These are phyloP conservation scores for Pomacea canaliculata DNA, from an alignment of 2,888 invertebrate genomes.

Conservation along the genomic window DNA sequence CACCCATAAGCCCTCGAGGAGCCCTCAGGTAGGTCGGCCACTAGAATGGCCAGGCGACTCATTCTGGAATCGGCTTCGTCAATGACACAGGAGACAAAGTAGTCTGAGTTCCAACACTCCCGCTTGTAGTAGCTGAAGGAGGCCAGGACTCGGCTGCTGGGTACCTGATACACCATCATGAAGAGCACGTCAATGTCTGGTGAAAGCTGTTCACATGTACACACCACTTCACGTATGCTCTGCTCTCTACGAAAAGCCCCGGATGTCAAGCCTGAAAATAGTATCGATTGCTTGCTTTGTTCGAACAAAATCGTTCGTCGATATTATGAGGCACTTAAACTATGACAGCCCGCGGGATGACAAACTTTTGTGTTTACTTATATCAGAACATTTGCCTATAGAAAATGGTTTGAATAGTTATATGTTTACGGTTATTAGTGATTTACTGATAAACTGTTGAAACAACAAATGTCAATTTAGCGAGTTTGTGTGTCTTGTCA, in stretches of 20 bases:
- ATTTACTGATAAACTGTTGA: too few species aligned
- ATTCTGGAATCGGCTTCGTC: not conserved
- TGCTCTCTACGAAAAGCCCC: not conserved
- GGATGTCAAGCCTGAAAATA: constrained; percentile 8
- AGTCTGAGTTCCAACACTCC: constrained; percentile 1
- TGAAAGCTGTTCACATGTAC: not conserved
- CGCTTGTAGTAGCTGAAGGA: not conserved
- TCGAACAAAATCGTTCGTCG: not conserved
- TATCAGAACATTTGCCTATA: too few species aligned
- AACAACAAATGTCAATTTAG: too few species aligned
- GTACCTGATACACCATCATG: constrained; percentile 6
- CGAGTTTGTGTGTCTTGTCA: too few species aligned
- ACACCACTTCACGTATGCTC: not conserved
- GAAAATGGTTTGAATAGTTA: too few species aligned
- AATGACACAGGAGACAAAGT: constrained; percentile 3
- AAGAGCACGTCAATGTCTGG: not conserved
- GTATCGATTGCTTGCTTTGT: not conserved
- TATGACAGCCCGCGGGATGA: too few species aligned
- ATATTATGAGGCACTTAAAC: too few species aligned
- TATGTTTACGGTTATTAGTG: too few species aligned
- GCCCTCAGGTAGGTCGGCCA: constrained; percentile 8
- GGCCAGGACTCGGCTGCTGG: not conserved
- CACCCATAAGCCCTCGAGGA: constrained; percentile 6
- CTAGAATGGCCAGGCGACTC: constrained; percentile 1
- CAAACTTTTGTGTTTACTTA: too few species aligned